These are phyloP conservation scores for Thrips palmi DNA, from an alignment of 1,140 invertebrate genomes.

Conservation along the genomic window DNA sequence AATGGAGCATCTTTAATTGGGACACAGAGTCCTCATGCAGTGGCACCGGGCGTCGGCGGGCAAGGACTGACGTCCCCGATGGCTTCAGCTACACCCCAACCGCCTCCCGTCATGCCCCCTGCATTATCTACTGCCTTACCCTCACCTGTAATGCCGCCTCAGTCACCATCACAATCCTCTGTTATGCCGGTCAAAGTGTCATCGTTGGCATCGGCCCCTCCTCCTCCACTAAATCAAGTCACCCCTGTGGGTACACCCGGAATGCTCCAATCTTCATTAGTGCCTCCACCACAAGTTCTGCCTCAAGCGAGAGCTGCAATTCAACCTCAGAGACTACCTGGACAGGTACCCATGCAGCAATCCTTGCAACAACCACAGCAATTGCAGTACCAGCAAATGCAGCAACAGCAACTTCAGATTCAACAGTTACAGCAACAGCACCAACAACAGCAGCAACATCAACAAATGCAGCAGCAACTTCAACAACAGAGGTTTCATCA, in stretches of 20 bases:
- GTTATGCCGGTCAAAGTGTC: too few relatives aligned
- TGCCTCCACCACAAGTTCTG: too few relatives aligned
- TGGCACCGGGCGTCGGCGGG: too few relatives aligned
- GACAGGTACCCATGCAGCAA: neutral
- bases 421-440: conserved; percentile 14
- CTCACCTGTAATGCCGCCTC: conserved; percentile 20
- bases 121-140: neutral
- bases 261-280: too few relatives aligned
- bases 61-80: too few relatives aligned
- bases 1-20: too few relatives aligned
- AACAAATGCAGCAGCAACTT: conserved; percentile 4
- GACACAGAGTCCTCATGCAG: too few relatives aligned
- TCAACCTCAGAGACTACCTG: conserved; percentile 5
- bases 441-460: conserved; percentile 16
- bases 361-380: conserved; percentile 4
- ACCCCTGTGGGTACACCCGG: conserved; percentile 11
- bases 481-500: conserved; percentile 4
- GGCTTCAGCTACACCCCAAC: neutral
- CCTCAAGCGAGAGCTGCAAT: conserved; percentile 5
- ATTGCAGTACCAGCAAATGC: conserved; percentile 11
- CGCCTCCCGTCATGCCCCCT: neutral
- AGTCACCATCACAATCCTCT: conserved; percentile 21
- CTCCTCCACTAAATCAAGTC: conserved; percentile 6
- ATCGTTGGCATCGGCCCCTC: too few relatives aligned
- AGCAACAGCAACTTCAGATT: conserved; percentile 9